Conservation (phyloP, 2,888 invertebrate genomes). For the Drosophila mettleri region DNA sequence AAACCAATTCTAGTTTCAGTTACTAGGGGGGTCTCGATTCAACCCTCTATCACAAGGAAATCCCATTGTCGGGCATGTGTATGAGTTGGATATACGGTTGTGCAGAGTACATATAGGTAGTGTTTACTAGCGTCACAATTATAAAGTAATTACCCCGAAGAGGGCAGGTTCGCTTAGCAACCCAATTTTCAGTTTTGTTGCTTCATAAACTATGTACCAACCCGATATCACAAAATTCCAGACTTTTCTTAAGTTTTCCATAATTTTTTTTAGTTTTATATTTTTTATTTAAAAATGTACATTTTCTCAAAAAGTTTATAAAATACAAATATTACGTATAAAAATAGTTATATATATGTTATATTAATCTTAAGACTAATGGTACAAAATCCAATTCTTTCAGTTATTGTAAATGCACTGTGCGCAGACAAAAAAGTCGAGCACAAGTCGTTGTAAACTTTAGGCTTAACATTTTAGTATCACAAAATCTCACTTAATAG, state of each 20-base stretch:
- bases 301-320: constrained; percentile 21
- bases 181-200: constrained; percentile 45
- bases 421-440: constrained; percentile 66
- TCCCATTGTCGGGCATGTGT: constrained; percentile 45
- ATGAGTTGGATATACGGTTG: constrained; percentile 38
- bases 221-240: constrained; percentile 1
- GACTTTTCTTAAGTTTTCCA: neutral
- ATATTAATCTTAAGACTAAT: constrained; percentile 7
- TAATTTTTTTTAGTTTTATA: constrained; percentile 44
- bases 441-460: constrained; percentile 71
- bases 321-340: constrained; percentile 70
- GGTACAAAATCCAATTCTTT: constrained; percentile 32
- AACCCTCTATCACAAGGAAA: constrained; percentile 35
- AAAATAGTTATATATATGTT: constrained; percentile 54
- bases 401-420: constrained; percentile 66
- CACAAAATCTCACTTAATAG: constrained; percentile 72
- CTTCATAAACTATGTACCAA: constrained; percentile 18
- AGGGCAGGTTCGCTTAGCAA: constrained; percentile 42
- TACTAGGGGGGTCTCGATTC: constrained; percentile 18
- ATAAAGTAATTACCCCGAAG: constrained; percentile 67
- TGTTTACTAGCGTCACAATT: constrained; percentile 67
- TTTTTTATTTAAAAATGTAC: constrained; percentile 20
- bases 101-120: constrained; percentile 47
- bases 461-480: constrained; percentile 73
- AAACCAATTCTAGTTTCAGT: constrained; percentile 47